Percentiles rank a stretch among this genome's conserved stretches.
Conservation (phyloP, 2,888 invertebrate genomes). For the Tenthredo distinguenda region DNA sequence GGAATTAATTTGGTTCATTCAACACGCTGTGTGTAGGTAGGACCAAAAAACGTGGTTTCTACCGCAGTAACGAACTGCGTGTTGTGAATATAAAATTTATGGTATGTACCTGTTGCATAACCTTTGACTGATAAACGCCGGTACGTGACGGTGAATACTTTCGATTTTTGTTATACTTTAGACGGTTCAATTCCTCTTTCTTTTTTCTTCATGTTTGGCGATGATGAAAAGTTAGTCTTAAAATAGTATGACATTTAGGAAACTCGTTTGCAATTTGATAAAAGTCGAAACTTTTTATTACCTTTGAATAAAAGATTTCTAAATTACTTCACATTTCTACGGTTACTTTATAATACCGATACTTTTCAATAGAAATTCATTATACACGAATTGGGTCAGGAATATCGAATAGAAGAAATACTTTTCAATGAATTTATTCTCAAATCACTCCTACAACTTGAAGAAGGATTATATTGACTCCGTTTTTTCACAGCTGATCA, state of each 20-base stretch:
- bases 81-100: slow-evolving; percentile 11
- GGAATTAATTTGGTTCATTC: neutral
- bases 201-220: neutral
- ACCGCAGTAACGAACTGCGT: neutral
- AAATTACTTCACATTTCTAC: neutral
- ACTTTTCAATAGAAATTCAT: neutral
- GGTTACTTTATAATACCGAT: no score
- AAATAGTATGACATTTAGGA: neutral
- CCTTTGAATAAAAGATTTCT: neutral
- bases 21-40: neutral
- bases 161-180: neutral
- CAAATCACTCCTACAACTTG: no score
- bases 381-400: no score
- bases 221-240: neutral
- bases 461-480: no score
- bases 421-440: no score
- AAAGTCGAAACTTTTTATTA: neutral
- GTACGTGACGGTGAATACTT: slow-evolving; percentile 5
- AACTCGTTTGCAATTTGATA: neutral
- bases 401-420: no score
- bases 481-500: no score
- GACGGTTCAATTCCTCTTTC: neutral
- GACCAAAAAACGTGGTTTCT: neutral
- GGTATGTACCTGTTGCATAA: slow-evolving; percentile 23
- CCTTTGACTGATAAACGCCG: neutral